Evolutionary conservation across 2,888 invertebrate genomes (phyloP).

Genomic region (Junonia oenone): DNA sequence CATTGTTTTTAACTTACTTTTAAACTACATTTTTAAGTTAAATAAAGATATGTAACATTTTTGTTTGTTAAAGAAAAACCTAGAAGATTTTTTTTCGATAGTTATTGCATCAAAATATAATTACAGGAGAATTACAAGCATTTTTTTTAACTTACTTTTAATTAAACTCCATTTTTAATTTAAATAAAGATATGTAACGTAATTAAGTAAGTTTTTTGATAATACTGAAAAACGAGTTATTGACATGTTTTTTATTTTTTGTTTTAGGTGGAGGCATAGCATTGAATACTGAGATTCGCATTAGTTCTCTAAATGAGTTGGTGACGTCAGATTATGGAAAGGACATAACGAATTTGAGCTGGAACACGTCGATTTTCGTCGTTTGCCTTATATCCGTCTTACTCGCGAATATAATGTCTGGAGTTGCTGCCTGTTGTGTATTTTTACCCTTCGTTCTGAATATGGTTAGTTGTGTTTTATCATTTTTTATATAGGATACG

Average conservation of each 20-base stretch:
- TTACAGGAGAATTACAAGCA: too few species aligned
- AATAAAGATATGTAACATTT: too few species aligned
- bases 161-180: too few species aligned
- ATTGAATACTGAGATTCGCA: constrained; percentile 27
- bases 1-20: too few species aligned
- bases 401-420: constrained; percentile 43
- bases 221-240: too few species aligned
- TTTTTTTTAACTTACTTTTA: too few species aligned
- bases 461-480: constrained; percentile 37
- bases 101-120: too few species aligned
- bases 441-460: constrained; percentile 45
- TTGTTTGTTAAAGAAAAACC: too few species aligned
- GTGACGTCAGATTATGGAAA: constrained; percentile 30
- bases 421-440: constrained; percentile 38
- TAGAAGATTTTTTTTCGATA: too few species aligned
- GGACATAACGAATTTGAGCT: constrained; percentile 29
- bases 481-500: background rate
- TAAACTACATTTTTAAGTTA: too few species aligned
- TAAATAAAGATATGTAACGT: too few species aligned
- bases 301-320: constrained; percentile 23
- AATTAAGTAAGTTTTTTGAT: too few species aligned
- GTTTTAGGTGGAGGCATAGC: constrained; percentile 43
- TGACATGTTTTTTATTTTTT: background rate
- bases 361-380: constrained; percentile 35
- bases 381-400: constrained; percentile 37